Evolutionary conservation across 53 echinoderm and acorn worm species (phyloP).

Genomic region (Holothuria leucospilota): DNA sequence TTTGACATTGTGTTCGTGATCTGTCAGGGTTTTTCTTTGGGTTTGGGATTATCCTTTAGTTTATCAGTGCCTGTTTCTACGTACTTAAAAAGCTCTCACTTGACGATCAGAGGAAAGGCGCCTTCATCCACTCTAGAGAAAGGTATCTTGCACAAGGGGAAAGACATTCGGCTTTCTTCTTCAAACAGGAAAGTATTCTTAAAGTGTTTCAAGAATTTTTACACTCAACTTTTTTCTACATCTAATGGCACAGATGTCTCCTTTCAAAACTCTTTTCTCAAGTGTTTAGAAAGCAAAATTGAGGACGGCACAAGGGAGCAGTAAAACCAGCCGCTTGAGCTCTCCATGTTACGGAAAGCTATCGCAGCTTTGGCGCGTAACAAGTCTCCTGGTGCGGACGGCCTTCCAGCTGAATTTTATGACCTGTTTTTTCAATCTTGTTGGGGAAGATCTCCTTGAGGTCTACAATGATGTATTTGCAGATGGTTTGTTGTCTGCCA

Average conservation of each 20-base stretch:
- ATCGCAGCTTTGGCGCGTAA: neutral
- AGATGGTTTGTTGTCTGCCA: neutral
- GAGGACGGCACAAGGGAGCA: neutral
- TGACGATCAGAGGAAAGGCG: too few species aligned
- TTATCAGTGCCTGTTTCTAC: too few species aligned
- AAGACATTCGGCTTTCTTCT: neutral
- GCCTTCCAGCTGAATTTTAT: conserved; percentile 58
- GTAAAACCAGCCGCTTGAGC: neutral
- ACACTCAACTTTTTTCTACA: neutral
- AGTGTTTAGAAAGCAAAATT: neutral
- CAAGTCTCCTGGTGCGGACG: conserved; percentile 59
- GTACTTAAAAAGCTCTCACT: neutral
- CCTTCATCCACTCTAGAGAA: too few species aligned
- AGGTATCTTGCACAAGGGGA: too few species aligned
- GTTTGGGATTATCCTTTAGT: too few species aligned
- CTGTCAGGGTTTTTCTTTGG: too few species aligned
- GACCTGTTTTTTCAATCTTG: conserved; percentile 39
- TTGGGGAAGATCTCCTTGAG: conserved; percentile 39
- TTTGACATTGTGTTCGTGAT: too few species aligned
- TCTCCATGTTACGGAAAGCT: conserved; percentile 1
- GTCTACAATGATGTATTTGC: conserved; percentile 33
- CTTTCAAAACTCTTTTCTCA: conserved; percentile 6
- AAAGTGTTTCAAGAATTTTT: conserved; percentile 29
- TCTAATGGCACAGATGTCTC: neutral
- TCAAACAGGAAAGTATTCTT: neutral